Evolutionary conservation across 2,113 vertebrate species (phyloP).

Genomic region (Pteropus alecto): DNA sequence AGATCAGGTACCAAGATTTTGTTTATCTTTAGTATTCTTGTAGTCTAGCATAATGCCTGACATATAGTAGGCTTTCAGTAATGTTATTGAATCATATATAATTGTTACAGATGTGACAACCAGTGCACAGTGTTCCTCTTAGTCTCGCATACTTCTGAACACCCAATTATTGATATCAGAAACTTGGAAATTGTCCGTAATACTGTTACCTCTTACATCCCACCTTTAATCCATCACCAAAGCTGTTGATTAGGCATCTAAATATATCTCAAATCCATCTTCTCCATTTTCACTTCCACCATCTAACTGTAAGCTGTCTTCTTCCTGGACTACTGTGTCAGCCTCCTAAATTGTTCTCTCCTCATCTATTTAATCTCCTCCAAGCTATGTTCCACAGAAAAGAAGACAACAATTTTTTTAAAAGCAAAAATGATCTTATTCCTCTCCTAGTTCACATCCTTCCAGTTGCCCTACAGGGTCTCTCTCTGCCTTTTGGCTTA

Average conservation of each 20-base stretch:
- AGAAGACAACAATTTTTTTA: neutral
- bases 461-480: no score
- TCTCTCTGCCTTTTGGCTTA: neutral
- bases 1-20: neutral
- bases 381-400: neutral
- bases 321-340: neutral
- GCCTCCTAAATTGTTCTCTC: neutral
- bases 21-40: neutral
- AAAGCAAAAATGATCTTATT: neutral
- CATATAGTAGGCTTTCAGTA: neutral
- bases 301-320: no score
- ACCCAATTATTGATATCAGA: neutral
- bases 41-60: neutral
- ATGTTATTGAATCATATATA: neutral
- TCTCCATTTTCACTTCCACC: neutral
- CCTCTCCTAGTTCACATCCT: neutral
- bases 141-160: neutral
- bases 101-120: neutral
- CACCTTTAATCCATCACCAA: neutral
- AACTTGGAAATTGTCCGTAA: neutral
- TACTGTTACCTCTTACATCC: neutral
- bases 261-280: neutral
- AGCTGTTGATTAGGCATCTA: neutral
- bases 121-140: neutral
- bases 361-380: neutral